Base-by-base conservation (phyloP, 1,140 invertebrate genomes). In the Drosophila ogumai region DNA sequence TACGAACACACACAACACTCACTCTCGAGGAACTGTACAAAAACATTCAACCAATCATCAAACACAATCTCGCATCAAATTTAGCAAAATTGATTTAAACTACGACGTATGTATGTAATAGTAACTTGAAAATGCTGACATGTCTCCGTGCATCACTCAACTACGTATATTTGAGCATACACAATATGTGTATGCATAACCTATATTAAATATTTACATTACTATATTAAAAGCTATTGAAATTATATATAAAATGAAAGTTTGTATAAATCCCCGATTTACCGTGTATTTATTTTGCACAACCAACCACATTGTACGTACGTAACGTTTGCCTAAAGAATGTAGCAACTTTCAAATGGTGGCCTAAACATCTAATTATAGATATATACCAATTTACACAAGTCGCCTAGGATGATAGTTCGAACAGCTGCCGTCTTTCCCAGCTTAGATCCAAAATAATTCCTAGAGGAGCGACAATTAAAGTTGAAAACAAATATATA, bases 71-170 rank as follows among this genome's bases (percentile, higher is more conserved):
- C 69, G 81, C 52, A 67, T 81, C 49, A 79, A 57, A 76, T 59
- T 55, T 87, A 87, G 84, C 46, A 64, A 87, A 87, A 87, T 87
- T 87, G 63, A 65, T 76, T 84, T 88, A 77, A 74, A 73, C 64
- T 79, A 87, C 73, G 57, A 87, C 73, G 57, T 31, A 50, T 17
- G n/a, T 32, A 32, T 50, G 32, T 36, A 54, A 54, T 75, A 75
- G 47, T 82, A 71, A 59, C 60, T 44, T 63, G 44, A 75, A 75
- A 88, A 84, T 87, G 84, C 84, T 88, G 72, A 88, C 63, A 68
- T 54, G 77, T 84, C 75, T 77, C 66, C 85, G 82, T 82, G 82
- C 82, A 87, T 87, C 82, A 87, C 85, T 87, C 82, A 88, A 87
- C 76, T 88, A 55, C 52, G 34, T 55, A 88, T 77, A 66, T 76